phyloP scores from a whole-genome alignment of 2,113 vertebrate genomes.

The Halichoeres trimaculatus region DNA sequence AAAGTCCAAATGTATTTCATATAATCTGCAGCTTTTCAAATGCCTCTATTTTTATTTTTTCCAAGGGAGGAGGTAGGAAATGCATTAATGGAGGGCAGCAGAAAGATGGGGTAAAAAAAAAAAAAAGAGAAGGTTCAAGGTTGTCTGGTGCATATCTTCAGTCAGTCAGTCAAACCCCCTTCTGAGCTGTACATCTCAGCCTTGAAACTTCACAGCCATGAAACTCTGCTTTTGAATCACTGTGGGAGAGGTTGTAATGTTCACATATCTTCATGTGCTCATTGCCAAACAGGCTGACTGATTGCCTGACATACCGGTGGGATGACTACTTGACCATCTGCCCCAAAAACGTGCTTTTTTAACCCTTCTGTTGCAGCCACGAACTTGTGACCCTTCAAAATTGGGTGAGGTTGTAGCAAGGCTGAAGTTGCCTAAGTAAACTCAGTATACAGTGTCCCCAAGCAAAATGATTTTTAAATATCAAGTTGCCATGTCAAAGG shows the following conservation, averaged over 20 bases:
- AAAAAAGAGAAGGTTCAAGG: slow-evolving; percentile 67
- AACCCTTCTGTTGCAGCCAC: slow-evolving; percentile 50
- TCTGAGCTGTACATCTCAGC: slow-evolving; percentile 52
- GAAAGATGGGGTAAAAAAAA: slow-evolving; percentile 50
- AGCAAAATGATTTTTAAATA: slow-evolving; percentile 49
- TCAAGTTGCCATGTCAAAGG: slow-evolving; percentile 64
- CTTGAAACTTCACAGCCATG: slow-evolving; percentile 74
- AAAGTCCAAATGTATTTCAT: slow-evolving; percentile 81
- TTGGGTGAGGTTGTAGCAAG: slow-evolving; percentile 5
- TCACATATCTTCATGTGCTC: slow-evolving; percentile 69
- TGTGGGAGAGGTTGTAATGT: slow-evolving; percentile 74
- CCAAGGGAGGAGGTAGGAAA: slow-evolving; percentile 64
- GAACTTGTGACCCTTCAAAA: slow-evolving; percentile 37
- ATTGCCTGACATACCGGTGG: slow-evolving; percentile 60
- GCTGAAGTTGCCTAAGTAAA: slow-evolving; percentile 37
- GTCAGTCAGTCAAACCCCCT: slow-evolving; percentile 37
- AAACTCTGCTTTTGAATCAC: slow-evolving; percentile 65
- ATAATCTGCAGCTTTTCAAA: slow-evolving; percentile 80
- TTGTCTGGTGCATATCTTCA: slow-evolving; percentile 75
- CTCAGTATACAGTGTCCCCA: slow-evolving; percentile 24
- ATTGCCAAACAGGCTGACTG: slow-evolving; percentile 65
- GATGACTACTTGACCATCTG: slow-evolving; percentile 74
- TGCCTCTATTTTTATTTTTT: slow-evolving; percentile 65
- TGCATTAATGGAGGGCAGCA: slow-evolving; percentile 62
- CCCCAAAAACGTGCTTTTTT: slow-evolving; percentile 50